Base-by-base conservation (phyloP, 2,888 invertebrate genomes). In the Megalurothrips usitatus region DNA sequence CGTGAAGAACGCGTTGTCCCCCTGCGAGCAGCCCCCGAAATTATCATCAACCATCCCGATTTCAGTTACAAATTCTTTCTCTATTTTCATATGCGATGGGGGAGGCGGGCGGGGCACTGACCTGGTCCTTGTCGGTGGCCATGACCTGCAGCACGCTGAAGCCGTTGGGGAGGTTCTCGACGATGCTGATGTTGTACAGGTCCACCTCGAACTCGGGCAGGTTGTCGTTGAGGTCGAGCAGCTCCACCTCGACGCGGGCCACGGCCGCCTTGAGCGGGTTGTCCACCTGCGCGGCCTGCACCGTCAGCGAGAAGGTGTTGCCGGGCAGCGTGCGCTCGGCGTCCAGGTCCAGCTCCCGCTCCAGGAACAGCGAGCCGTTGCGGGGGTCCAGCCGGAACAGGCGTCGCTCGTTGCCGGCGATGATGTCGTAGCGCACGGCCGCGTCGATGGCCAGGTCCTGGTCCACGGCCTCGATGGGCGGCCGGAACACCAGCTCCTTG, bases 121-220 rank as follows among this genome's bases (percentile, higher is more conserved):
- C 87, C 85, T 94, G 94, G 86, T 96, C 96, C 80, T 90, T 92
- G 85, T 96, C 96, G 0, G 91, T 89, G 0, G 96, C 96, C 85
- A 94, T 91, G 14, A 96, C 92, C 85, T 91, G 91, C 47, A 92
- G 86, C 9, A 92, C 92, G 84, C 91, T 92, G 85, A 92, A 92
- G 1, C 96, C 96, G 84, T 94, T 95, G 0, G 96, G 96, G 48
- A 96, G 88, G 86, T 96, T 96, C 86, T 96, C 96, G 78, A 96
- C 96, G 83, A 96, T 96, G 84, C 96, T 96, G 83, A 96, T 96
- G 84, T 96, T 96, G 86, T 96, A 96, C 85, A 94, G 92, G 85
- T 95, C 95, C 0, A 94, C 95, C 86, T 96, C 96, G 84, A 96
- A 96, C 84, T 94, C 93, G 0, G 96, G 96, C 34, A 94, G 88